Conservation (phyloP, 2,797 vertebrate genomes). For the Cynodonichthys magdalenae region DNA sequence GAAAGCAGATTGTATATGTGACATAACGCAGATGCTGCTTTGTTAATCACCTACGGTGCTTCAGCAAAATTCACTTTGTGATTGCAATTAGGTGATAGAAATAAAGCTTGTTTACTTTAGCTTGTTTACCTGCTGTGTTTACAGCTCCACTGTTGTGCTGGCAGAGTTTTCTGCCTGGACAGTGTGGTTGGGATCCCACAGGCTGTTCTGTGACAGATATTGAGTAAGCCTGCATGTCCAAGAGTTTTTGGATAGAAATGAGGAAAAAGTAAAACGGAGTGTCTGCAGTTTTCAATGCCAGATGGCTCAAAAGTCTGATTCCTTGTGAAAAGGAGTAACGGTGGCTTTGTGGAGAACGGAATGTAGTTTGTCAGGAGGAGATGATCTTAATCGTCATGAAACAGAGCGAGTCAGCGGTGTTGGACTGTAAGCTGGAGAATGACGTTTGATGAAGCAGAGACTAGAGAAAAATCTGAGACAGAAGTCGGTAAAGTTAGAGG, state of each 20-base stretch:
- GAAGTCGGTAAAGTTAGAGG: constrained; percentile 39
- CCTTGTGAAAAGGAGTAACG: constrained; percentile 37
- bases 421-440: constrained; percentile 36
- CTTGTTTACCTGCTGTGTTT: constrained; percentile 24
- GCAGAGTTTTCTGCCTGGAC: constrained; percentile 53
- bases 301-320: constrained; percentile 59
- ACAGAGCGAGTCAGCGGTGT: constrained; percentile 38
- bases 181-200: constrained; percentile 47
- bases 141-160: constrained; percentile 37
- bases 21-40: no score
- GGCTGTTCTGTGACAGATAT: constrained; percentile 65
- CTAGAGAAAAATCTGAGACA: constrained; percentile 23
- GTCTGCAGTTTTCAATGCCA: constrained; percentile 57
- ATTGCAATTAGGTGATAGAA: constrained; percentile 12
- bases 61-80: background rate
- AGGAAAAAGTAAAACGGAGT: constrained; percentile 53
- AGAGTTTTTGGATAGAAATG: constrained; percentile 67
- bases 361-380: constrained; percentile 48
- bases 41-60: no score
- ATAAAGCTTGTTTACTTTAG: constrained; percentile 26
- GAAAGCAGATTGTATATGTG: no score
- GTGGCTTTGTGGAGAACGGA: constrained; percentile 27
- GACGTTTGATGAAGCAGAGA: constrained; percentile 38
- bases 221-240: constrained; percentile 54
- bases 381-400: constrained; percentile 49